These are phyloP conservation scores for Ptiloglossa arizonensis DNA, from an alignment of 1,140 invertebrate species.

Conservation along the genomic window DNA sequence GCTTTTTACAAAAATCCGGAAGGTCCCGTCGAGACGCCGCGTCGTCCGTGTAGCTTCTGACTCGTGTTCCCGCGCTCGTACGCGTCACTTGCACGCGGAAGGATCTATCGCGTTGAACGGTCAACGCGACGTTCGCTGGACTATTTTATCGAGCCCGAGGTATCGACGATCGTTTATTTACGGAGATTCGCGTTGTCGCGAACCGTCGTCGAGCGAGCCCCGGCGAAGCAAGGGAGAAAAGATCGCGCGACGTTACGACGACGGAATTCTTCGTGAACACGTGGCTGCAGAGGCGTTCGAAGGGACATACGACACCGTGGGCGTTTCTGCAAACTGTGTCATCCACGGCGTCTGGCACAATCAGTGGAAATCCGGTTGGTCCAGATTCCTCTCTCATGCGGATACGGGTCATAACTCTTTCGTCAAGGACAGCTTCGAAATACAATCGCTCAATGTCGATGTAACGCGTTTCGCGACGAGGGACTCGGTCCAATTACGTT, in stretches of 20 bases:
- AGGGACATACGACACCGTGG: slow-evolving; percentile 64
- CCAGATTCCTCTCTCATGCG: slow-evolving; percentile 55
- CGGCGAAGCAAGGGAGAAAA: not conserved
- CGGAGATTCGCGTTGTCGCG: not conserved
- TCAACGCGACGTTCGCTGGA: too few relatives aligned
- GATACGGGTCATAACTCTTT: slow-evolving; percentile 36
- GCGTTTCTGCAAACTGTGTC: slow-evolving; percentile 68
- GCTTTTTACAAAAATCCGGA: too few relatives aligned
- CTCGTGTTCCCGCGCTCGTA: too few relatives aligned
- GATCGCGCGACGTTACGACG: not conserved
- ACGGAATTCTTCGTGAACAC: slow-evolving; percentile 34
- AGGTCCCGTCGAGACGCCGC: too few relatives aligned
- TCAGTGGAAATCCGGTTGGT: slow-evolving; percentile 67
- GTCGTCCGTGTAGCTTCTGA: too few relatives aligned
- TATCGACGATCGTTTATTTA: slow-evolving; percentile 23
- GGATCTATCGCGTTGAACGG: too few relatives aligned
- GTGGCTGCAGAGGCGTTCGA: slow-evolving; percentile 55
- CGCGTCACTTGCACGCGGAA: too few relatives aligned
- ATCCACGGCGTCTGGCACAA: slow-evolving; percentile 57
- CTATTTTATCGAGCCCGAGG: too few relatives aligned
- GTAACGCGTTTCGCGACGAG: slow-evolving; percentile 16
- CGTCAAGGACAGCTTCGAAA: slow-evolving; percentile 52
- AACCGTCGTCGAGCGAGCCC: not conserved
- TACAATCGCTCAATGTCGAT: slow-evolving; percentile 36
- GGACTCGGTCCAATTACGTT: slow-evolving; percentile 2